A percentile compares a stretch with the other conserved stretches of the same genome.
These are phyloP conservation scores for Caenorhabditis doughertyi DNA, from an alignment of 2,888 invertebrate species.

Conservation along the genomic window DNA sequence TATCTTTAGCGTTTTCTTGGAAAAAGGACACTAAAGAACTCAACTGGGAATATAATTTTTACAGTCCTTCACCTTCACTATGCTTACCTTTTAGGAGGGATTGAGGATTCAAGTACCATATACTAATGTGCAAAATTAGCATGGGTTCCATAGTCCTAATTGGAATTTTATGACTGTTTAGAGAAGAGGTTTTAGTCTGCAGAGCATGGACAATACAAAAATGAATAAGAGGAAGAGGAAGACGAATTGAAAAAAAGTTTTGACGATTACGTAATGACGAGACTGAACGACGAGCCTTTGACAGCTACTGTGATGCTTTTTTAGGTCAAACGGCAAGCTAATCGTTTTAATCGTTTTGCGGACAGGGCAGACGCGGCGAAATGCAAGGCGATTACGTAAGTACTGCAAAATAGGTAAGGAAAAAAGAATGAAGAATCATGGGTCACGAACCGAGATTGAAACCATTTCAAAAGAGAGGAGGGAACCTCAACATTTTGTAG, in stretches of 20 bases:
- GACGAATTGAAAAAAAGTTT: neutral
- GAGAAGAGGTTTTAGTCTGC: constrained; percentile 8
- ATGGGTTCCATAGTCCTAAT: constrained; percentile 30
- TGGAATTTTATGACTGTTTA: constrained; percentile 39
- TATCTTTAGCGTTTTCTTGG: neutral
- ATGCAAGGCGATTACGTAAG: constrained; percentile 52
- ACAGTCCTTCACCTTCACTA: constrained; percentile 9
- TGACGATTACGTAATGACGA: constrained; percentile 51
- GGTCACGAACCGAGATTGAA: constrained; percentile 35
- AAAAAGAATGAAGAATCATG: constrained; percentile 7
- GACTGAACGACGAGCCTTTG: constrained; percentile 35
- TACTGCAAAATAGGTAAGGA: constrained; percentile 13
- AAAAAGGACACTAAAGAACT: too few relatives aligned
- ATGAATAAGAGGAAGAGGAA: neutral
- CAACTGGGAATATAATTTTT: constrained; percentile 19
- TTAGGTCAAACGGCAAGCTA: constrained; percentile 68
- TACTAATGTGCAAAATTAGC: constrained; percentile 2
- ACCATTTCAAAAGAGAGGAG: constrained; percentile 7
- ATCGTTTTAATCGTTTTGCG: constrained; percentile 66
- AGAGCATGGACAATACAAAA: neutral
- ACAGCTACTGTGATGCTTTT: constrained; percentile 56
- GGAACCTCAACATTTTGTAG: constrained; percentile 37
- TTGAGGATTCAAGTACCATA: neutral
- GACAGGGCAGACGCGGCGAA: constrained; percentile 35
- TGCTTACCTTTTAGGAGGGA: neutral